Evolutionary conservation across 2,113 vertebrate genomes (phyloP).

Genomic region (Pedetes capensis): DNA sequence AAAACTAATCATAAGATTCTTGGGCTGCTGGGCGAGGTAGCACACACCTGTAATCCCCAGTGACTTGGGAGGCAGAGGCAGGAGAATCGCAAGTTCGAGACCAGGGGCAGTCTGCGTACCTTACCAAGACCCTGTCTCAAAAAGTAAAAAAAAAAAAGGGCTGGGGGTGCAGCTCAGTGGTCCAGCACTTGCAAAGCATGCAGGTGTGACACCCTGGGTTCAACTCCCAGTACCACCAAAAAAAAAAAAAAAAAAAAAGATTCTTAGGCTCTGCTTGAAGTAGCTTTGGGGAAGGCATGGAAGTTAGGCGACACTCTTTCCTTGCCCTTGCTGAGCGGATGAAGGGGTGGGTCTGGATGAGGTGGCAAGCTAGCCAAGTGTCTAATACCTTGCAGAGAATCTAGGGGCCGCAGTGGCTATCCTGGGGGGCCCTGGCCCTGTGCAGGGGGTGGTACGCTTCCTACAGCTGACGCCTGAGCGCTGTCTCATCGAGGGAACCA

Average conservation of each 20-base stretch:
- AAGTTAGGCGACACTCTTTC: neutral
- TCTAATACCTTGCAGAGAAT: slow-evolving; percentile 75
- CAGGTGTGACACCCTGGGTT: no score
- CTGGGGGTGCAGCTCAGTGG: no score
- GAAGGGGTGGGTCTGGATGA: neutral
- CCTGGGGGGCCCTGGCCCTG: slow-evolving; percentile 77
- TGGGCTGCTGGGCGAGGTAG: no score
- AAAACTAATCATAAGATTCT: neutral
- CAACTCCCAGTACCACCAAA: no score
- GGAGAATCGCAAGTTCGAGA: no score
- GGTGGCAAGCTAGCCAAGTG: neutral
- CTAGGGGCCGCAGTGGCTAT: slow-evolving; percentile 91
- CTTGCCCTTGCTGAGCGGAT: neutral
- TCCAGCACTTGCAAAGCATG: no score
- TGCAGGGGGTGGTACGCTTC: slow-evolving; percentile 91
- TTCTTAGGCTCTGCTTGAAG: neutral
- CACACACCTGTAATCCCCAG: no score
- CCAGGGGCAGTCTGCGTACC: no score
- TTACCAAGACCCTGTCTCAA: no score
- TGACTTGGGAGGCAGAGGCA: no score
- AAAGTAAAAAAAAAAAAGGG: no score
- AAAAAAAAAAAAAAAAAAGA: no score
- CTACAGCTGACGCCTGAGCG: slow-evolving; percentile 85
- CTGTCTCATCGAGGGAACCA: slow-evolving; percentile 92
- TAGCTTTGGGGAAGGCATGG: neutral